Percentiles rank a stretch among this genome's conserved stretches.
Evolutionary conservation across 1,140 invertebrate species (phyloP).

Genomic region (Diabrotica undecimpunctata): DNA sequence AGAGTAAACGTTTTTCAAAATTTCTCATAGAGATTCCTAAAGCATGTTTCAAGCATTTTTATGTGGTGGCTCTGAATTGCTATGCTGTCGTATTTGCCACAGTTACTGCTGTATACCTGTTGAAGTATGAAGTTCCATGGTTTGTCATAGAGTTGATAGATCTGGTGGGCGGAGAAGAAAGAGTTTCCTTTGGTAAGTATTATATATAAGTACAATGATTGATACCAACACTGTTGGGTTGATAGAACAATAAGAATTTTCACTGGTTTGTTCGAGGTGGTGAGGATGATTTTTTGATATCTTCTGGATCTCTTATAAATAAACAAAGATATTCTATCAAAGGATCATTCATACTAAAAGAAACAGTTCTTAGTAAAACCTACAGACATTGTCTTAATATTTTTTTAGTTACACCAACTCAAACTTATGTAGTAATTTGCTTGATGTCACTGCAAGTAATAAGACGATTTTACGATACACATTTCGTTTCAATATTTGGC

Average conservation of each 20-base stretch:
- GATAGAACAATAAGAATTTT: neutral
- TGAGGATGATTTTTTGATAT: neutral
- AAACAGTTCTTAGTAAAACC: neutral
- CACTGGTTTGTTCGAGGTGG: neutral
- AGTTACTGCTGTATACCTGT: conserved; percentile 51
- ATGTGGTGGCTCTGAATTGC: conserved; percentile 57
- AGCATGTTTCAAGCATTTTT: conserved; percentile 72
- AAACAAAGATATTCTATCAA: conserved; percentile 6
- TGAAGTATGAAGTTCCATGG: conserved; percentile 47
- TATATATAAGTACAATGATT: conserved; percentile 15
- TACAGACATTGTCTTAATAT: neutral
- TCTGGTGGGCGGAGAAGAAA: conserved; percentile 49
- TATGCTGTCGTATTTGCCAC: conserved; percentile 51
- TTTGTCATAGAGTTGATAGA: conserved; percentile 51
- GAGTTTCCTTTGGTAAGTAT: conserved; percentile 55
- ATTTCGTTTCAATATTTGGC: conserved; percentile 74
- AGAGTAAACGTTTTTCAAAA: conserved; percentile 41
- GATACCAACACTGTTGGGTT: neutral
- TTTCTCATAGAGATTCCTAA: conserved; percentile 66
- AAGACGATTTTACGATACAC: conserved; percentile 75
- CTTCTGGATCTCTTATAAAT: neutral
- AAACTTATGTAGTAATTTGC: conserved; percentile 55
- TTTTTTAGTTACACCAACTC: conserved; percentile 55
- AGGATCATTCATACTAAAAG: conserved; percentile 2
- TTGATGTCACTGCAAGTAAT: conserved; percentile 66